A percentile compares a stretch with the other conserved stretches of the same genome.
These are phyloP conservation scores for Mylabris phalerata DNA, from an alignment of 1,140 invertebrate genomes.

Conservation along the genomic window DNA sequence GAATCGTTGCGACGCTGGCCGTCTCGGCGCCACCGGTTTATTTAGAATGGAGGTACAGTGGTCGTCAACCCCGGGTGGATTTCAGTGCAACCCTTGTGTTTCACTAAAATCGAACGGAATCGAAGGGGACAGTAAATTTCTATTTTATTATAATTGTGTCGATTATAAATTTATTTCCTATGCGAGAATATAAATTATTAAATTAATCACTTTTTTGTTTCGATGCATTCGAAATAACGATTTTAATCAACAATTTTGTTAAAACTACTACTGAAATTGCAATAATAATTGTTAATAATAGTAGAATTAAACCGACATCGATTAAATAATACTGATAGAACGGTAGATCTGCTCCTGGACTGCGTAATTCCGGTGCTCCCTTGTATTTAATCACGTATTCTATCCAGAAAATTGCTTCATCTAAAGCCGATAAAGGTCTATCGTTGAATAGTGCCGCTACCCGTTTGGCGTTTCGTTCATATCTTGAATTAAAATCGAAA, in stretches of 20 bases:
- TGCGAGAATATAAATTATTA: too few species aligned
- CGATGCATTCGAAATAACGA: too few species aligned
- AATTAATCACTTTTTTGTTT: too few species aligned
- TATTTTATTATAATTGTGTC: too few species aligned
- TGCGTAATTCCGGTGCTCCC: slow-evolving; percentile 43
- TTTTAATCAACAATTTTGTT: too few species aligned
- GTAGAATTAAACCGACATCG: slow-evolving; percentile 16
- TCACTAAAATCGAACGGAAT: too few species aligned
- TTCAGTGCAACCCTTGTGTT: too few species aligned
- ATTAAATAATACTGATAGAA: slow-evolving; percentile 28
- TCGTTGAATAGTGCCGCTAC: slow-evolving; percentile 58
- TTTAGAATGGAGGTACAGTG: background rate
- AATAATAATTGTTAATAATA: background rate
- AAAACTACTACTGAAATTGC: too few species aligned
- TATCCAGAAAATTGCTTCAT: slow-evolving; percentile 46
- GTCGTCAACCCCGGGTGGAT: too few species aligned
- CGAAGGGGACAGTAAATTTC: too few species aligned
- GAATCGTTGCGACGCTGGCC: slow-evolving; percentile 4
- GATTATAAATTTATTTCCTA: too few species aligned
- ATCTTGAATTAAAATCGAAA: slow-evolving; percentile 16
- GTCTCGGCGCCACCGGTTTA: slow-evolving; percentile 9
- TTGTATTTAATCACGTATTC: slow-evolving; percentile 43
- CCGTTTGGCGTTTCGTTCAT: slow-evolving; percentile 39
- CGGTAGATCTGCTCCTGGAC: slow-evolving; percentile 38
- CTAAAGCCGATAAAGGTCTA: slow-evolving; percentile 50